Base-by-base conservation (phyloP, 1,140 invertebrate species). In the Cepaea nemoralis region DNA sequence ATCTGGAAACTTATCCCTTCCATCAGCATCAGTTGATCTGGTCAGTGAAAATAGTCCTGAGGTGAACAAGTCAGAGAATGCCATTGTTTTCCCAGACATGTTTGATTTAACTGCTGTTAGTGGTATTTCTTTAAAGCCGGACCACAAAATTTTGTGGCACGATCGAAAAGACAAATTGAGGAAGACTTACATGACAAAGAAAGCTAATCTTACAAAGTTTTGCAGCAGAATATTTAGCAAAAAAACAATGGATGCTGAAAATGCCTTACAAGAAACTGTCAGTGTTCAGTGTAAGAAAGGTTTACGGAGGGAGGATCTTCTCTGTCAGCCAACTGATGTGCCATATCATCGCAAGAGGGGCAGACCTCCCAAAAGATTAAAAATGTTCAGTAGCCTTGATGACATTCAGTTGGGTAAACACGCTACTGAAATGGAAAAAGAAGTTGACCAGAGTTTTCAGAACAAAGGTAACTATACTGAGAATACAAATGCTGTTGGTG, bases 11-110 rank as follows among this genome's bases (percentile, higher is more conserved):
- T 10, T 77, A 39, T 27, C 33, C 40, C 75, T 63, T 2, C 12
- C 48, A 59, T 63, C 42, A 39, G 31, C 48, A 39, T 37, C 75
- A 5, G 12, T 33, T 5, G 45, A 33, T 27, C 16, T 59, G 55
- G 39, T 63, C 31, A 45, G n/a, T 74, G 40, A 74, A 48, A 74
- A 74, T 48, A 19, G 50, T 5, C 33, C 27, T 35, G 31, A n/a
- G 22, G 0, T 63, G n/a, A 27, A 12, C 27, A 40, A 77, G 33
- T 31, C 75, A 59, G n/a, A 31, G 27, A 77, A 77, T 50, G 59
- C 59, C n/a, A 77, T 10, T 39, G 75, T 77, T 37, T 77, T 77
- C 39, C 75, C 75, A 59, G 75, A 77, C 45, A 77, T 77, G 75
- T 77, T 59, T 77, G 59, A 63, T 37, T 33, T 74, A 45, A 74